Conservation (phyloP, 2,797 vertebrate species). For the Distichodus sexfasciatus region DNA sequence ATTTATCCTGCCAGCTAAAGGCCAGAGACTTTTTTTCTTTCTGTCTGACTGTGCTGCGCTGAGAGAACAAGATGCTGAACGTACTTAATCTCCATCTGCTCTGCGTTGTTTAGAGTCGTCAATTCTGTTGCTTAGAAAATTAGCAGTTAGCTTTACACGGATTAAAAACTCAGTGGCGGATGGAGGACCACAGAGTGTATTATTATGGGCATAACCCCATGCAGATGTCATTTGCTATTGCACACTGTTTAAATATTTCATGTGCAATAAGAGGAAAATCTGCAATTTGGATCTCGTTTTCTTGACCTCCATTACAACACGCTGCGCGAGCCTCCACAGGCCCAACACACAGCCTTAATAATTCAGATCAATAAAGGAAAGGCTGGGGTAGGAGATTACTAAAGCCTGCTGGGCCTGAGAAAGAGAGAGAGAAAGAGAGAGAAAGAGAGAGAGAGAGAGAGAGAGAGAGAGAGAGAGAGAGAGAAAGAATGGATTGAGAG, state of each 20-base stretch:
- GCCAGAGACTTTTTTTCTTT: not conserved
- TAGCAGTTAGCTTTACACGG: not conserved
- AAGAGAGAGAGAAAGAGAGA: not conserved
- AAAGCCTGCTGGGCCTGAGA: not conserved
- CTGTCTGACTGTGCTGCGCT: not conserved
- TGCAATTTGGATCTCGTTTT: not conserved
- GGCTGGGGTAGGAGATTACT: not conserved
- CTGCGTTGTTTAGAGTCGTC: not conserved
- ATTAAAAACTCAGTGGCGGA: not conserved
- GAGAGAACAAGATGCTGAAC: not conserved
- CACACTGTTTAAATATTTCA: not conserved
- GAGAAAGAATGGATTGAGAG: too few species aligned
- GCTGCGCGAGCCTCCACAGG: not conserved
- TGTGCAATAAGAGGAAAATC: not conserved
- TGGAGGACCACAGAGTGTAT: too few species aligned
- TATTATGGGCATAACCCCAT: not conserved
- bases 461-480: not conserved
- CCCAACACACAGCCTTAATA: not conserved
- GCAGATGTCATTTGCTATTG: not conserved
- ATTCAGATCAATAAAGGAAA: not conserved
- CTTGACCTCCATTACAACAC: not conserved
- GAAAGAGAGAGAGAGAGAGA: not conserved
- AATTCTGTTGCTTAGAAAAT: conserved; percentile 1
- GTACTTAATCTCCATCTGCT: conserved; percentile 19
- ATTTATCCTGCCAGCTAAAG: not conserved